phyloP scores from a whole-genome alignment of 2,797 vertebrate genomes.

The Podarcis lilfordi region DNA sequence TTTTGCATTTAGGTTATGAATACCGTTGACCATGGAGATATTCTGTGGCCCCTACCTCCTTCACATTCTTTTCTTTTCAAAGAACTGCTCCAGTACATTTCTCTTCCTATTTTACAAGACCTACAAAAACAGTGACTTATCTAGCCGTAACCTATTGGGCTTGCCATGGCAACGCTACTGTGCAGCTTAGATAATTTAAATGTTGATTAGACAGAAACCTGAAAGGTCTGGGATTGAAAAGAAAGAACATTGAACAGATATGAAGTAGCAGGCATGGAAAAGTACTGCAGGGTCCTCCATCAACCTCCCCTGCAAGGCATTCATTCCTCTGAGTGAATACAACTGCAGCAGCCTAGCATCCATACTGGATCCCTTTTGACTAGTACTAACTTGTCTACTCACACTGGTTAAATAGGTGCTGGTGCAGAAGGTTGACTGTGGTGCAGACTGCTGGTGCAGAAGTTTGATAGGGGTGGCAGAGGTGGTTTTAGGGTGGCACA shows the following conservation, averaged over 20 bases:
- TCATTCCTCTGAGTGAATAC: neutral
- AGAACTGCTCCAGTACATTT: neutral
- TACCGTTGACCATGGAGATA: neutral
- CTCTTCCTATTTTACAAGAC: neutral
- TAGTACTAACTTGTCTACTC: neutral
- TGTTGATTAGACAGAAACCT: conserved; percentile 8
- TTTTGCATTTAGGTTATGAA: conserved; percentile 24
- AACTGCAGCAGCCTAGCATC: neutral
- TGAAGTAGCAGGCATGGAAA: neutral
- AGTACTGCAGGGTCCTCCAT: neutral
- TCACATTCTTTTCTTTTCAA: neutral
- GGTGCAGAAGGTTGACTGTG: too few species aligned
- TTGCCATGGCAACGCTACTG: neutral
- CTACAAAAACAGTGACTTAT: neutral
- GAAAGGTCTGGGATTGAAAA: conserved; percentile 18
- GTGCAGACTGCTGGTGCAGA: neutral
- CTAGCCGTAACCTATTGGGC: neutral
- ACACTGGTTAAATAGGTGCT: neutral
- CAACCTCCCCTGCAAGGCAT: neutral
- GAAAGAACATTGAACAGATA: neutral
- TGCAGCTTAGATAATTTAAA: conserved; percentile 6
- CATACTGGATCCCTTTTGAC: neutral
- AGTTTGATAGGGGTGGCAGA: neutral
- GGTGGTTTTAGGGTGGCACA: too few species aligned
- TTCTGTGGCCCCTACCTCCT: neutral